phyloP scores from a whole-genome alignment of 1,140 invertebrate genomes.

The Cyclina sinensis region DNA sequence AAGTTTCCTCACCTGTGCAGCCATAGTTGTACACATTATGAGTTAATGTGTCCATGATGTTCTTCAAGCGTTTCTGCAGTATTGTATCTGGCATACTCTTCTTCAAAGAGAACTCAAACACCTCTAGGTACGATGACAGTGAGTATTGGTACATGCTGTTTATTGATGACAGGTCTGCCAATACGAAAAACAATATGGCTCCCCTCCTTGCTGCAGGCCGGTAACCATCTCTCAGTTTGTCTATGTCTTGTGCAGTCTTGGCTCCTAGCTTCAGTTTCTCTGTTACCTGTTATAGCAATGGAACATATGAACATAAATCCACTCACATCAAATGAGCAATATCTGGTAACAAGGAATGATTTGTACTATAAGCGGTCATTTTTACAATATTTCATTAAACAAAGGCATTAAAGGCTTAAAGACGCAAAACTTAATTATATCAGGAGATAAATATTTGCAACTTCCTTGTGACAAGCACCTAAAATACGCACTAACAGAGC shows the following conservation, averaged over 20 bases:
- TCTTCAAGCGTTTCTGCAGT: constrained; percentile 91
- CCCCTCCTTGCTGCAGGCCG: constrained; percentile 93
- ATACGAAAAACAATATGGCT: constrained; percentile 95
- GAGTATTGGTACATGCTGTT: constrained; percentile 98
- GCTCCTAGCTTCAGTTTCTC: constrained; percentile 91
- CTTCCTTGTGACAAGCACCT: too few relatives aligned
- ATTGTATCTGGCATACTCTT: constrained; percentile 93
- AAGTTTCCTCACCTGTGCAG: constrained; percentile 90
- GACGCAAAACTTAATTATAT: too few relatives aligned
- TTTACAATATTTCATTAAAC: too few relatives aligned
- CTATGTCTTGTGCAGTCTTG: constrained; percentile 92
- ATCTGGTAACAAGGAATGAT: too few relatives aligned
- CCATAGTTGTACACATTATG: constrained; percentile 96
- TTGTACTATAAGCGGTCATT: too few relatives aligned
- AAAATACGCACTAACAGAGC: too few relatives aligned
- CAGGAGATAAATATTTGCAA: too few relatives aligned
- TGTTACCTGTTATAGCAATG: too few relatives aligned
- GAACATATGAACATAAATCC: too few relatives aligned
- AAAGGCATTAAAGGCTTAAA: too few relatives aligned
- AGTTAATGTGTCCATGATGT: constrained; percentile 94
- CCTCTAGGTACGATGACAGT: constrained; percentile 89
- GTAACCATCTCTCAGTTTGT: constrained; percentile 93
- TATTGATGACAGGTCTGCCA: constrained; percentile 94
- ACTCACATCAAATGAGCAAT: too few relatives aligned
- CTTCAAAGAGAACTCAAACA: constrained; percentile 93